Conservation (phyloP, 2,113 vertebrate genomes). For the Tor tambroides region DNA sequence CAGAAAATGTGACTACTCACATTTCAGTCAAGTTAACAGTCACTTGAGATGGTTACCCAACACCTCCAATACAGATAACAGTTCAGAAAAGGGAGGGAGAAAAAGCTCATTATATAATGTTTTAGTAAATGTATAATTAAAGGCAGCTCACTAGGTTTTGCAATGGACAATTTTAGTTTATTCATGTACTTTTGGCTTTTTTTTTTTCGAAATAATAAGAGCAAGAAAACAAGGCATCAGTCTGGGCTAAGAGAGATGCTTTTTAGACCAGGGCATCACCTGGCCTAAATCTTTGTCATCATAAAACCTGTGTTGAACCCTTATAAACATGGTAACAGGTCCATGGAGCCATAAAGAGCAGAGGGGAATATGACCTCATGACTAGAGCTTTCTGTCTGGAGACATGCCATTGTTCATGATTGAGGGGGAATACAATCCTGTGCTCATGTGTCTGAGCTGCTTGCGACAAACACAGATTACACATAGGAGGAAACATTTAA, state of each 20-base stretch:
- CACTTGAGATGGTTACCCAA: background rate
- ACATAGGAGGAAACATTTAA: background rate
- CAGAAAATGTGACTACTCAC: background rate
- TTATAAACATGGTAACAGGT: conserved; percentile 51
- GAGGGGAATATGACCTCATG: conserved; percentile 54
- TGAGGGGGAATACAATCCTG: conserved; percentile 44
- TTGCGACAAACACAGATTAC: conserved; percentile 18
- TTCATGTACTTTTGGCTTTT: background rate
- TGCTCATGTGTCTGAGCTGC: conserved; percentile 41
- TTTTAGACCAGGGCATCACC: conserved; percentile 5
- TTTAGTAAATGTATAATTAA: too few species aligned
- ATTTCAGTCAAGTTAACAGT: background rate
- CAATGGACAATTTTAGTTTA: background rate
- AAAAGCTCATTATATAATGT: background rate
- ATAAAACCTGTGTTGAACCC: conserved; percentile 15
- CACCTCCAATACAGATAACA: background rate
- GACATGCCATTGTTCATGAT: conserved; percentile 36
- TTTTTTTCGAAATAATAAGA: background rate
- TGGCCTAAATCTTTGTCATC: conserved; percentile 5
- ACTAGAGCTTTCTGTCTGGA: conserved; percentile 36
- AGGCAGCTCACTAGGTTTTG: background rate
- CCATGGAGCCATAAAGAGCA: conserved; percentile 50
- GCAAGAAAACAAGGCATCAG: background rate
- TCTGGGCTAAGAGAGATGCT: background rate
- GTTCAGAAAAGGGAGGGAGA: background rate